Evolutionary conservation across 2,888 invertebrate genomes (phyloP).

Genomic region (Watsonalla cultraria): DNA sequence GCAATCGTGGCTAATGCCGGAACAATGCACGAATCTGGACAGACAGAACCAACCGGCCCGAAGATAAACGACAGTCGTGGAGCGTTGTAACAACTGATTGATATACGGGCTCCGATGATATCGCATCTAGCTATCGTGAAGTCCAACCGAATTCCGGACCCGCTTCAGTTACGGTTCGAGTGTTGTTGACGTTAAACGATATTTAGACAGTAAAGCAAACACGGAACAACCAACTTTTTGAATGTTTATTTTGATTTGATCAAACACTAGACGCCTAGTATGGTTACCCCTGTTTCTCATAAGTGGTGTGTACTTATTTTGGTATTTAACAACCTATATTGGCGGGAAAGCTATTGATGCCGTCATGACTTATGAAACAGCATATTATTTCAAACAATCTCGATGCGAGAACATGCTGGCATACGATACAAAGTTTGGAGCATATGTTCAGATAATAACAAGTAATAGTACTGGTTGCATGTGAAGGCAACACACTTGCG

Average conservation of each 20-base stretch:
- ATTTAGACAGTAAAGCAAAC: slow-evolving; percentile 55
- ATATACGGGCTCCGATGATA: slow-evolving; percentile 71
- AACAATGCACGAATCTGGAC: slow-evolving; percentile 77
- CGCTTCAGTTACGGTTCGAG: slow-evolving; percentile 70
- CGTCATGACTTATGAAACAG: slow-evolving; percentile 8
- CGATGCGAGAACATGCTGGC: slow-evolving; percentile 40
- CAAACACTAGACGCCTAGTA: slow-evolving; percentile 31
- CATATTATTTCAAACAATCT: slow-evolving; percentile 25
- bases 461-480: slow-evolving; percentile 61
- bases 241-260: slow-evolving; percentile 46
- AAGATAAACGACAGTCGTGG: slow-evolving; percentile 76
- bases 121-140: slow-evolving; percentile 56
- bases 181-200: slow-evolving; percentile 70
- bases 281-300: background rate
- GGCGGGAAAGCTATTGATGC: too few relatives aligned
- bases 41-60: slow-evolving; percentile 67
- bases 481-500: slow-evolving; percentile 54
- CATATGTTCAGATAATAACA: slow-evolving; percentile 63
- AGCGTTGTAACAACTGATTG: slow-evolving; percentile 76
- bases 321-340: too few relatives aligned
- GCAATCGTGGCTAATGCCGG: slow-evolving; percentile 66
- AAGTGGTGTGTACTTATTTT: too few relatives aligned
- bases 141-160: slow-evolving; percentile 64
- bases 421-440: slow-evolving; percentile 56
- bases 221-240: slow-evolving; percentile 37